Conservation (phyloP, 2,797 vertebrate species). For the Cuniculus paca region DNA sequence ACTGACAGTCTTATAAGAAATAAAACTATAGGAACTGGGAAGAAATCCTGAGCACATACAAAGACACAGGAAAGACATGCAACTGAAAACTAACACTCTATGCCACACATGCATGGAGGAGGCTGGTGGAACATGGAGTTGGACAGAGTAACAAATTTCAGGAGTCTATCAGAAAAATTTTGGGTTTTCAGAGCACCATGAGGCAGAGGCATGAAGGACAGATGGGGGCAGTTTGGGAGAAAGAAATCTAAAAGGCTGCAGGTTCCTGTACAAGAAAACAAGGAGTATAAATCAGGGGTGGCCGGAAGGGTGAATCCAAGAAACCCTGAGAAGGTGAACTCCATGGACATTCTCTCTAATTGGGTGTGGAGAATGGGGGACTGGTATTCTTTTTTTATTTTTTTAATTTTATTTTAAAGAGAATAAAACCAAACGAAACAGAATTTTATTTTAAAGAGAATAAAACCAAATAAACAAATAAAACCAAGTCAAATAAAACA, state of each 20-base stretch:
- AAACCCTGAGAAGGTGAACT: neutral
- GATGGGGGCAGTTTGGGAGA: neutral
- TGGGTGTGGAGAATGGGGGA: neutral
- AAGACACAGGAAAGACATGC: neutral
- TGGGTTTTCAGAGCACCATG: neutral
- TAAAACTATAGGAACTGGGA: neutral
- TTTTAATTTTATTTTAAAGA: too few species aligned
- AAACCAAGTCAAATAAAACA: too few species aligned
- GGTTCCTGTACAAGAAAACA: neutral
- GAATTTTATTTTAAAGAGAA: too few species aligned
- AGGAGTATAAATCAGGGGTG: neutral
- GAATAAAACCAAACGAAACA: too few species aligned
- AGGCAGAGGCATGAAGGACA: neutral
- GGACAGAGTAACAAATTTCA: neutral
- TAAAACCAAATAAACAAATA: too few species aligned
- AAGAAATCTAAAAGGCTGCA: neutral
- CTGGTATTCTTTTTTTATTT: too few species aligned
- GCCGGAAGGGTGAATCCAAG: neutral
- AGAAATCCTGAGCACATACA: neutral
- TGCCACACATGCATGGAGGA: rapidly evolving
- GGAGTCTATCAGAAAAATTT: neutral
- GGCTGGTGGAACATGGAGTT: neutral
- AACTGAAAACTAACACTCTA: neutral
- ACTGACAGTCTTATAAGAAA: neutral
- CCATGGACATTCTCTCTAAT: neutral